phyloP scores from a whole-genome alignment of 2,888 invertebrate species.

The Cerceris ruficornis region DNA sequence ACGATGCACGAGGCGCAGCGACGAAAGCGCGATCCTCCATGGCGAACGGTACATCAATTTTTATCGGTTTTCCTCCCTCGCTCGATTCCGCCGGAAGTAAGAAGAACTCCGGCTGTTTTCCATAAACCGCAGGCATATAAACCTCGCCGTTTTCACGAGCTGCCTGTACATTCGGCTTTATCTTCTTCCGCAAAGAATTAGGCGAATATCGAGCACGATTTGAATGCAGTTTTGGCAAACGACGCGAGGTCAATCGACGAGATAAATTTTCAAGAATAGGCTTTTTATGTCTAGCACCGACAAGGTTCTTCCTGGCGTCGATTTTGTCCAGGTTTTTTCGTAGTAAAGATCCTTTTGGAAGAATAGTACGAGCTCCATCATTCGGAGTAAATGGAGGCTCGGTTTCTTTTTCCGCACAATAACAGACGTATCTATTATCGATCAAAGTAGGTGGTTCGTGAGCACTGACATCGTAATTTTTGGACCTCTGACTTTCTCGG shows the following conservation, averaged over 20 bases:
- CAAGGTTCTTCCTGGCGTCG: too few relatives aligned
- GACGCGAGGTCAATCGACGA: too few relatives aligned
- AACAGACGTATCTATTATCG: constrained; percentile 66
- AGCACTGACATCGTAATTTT: neutral
- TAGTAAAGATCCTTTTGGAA: neutral
- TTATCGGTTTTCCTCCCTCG: neutral
- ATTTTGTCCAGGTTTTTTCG: neutral
- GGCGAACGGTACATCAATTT: constrained; percentile 3
- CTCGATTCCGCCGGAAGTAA: neutral
- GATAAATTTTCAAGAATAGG: too few relatives aligned
- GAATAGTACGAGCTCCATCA: neutral
- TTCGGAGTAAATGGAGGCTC: neutral
- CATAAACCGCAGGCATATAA: neutral
- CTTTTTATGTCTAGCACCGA: too few relatives aligned
- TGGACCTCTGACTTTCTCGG: constrained; percentile 6
- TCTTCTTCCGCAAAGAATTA: too few relatives aligned
- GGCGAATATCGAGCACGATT: too few relatives aligned
- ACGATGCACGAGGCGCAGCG: too few relatives aligned
- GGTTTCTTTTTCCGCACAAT: constrained; percentile 53
- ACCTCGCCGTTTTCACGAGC: neutral
- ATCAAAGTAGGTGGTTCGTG: constrained; percentile 9
- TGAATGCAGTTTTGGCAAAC: too few relatives aligned
- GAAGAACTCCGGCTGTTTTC: neutral
- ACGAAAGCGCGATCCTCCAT: neutral
- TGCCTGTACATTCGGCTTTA: neutral